phyloP scores from a whole-genome alignment of 2,888 invertebrate species.

The Drosophila falleni region DNA sequence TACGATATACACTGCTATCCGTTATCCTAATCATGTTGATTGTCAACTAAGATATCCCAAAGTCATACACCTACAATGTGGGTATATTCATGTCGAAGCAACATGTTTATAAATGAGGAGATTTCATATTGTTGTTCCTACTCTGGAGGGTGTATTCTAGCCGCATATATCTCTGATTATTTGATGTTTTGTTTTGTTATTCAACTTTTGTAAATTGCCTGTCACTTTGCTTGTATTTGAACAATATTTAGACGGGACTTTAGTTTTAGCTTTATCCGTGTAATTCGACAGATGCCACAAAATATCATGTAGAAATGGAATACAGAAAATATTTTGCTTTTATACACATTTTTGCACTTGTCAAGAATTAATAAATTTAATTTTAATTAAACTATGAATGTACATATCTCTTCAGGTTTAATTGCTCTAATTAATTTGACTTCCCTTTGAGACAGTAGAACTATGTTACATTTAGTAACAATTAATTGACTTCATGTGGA shows the following conservation, averaged over 20 bases:
- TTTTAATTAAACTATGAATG: neutral
- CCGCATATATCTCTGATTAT: neutral
- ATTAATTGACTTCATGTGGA: neutral
- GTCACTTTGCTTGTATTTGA: conserved; percentile 19
- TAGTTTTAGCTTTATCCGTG: conserved; percentile 3
- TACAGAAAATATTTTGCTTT: conserved; percentile 13
- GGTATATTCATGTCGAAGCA: neutral
- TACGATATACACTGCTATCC: neutral
- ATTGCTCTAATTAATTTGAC: neutral
- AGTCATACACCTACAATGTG: neutral
- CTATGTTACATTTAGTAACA: neutral
- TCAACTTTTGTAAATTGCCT: conserved; percentile 20
- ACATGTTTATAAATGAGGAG: neutral
- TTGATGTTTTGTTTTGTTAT: neutral
- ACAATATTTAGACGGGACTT: conserved; percentile 11
- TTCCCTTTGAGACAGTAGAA: neutral
- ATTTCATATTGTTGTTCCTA: neutral
- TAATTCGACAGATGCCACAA: conserved; percentile 4
- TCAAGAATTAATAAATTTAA: neutral
- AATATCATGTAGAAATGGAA: neutral
- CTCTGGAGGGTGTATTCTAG: neutral
- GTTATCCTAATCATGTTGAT: conserved; percentile 34
- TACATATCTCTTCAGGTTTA: neutral
- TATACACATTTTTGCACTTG: neutral
- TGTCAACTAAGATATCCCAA: conserved; percentile 8